phyloP scores from a whole-genome alignment of 2,888 invertebrate genomes.

The Junonia oenone region DNA sequence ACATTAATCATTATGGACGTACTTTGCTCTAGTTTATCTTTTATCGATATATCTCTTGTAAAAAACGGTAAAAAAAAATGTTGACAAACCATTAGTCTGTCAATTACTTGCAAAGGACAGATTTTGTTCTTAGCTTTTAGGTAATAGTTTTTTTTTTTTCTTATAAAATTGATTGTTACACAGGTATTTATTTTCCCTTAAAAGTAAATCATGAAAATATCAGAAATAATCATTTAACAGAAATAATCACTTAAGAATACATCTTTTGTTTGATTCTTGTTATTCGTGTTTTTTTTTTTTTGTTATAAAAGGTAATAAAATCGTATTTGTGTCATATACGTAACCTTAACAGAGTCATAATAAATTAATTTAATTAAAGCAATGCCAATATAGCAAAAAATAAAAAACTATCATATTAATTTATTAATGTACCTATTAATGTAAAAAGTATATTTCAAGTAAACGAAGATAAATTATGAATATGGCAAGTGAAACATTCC shows the following conservation, averaged over 20 bases:
- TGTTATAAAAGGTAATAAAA: too few relatives aligned
- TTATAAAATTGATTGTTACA: background rate
- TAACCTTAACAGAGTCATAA: background rate
- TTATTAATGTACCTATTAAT: background rate
- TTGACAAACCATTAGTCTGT: constrained; percentile 8
- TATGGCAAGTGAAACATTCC: background rate
- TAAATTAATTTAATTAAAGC: too few relatives aligned
- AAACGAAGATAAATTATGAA: background rate
- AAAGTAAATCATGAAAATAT: too few relatives aligned
- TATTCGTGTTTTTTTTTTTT: too few relatives aligned
- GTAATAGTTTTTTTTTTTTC: background rate
- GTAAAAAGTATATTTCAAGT: background rate
- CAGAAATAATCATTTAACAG: too few relatives aligned
- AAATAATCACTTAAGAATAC: too few relatives aligned
- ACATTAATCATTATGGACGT: constrained; percentile 70
- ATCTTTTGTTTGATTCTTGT: too few relatives aligned
- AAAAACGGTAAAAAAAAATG: constrained; percentile 7
- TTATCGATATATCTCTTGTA: constrained; percentile 44
- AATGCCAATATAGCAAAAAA: too few relatives aligned
- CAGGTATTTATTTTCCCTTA: too few relatives aligned
- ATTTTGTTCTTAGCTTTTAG: background rate
- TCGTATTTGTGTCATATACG: background rate
- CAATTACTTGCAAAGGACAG: background rate
- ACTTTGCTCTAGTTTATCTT: constrained; percentile 47
- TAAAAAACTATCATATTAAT: too few relatives aligned